These are phyloP conservation scores for Xiphophorus maculatus DNA, from an alignment of 2,113 vertebrate species.

Conservation along the genomic window DNA sequence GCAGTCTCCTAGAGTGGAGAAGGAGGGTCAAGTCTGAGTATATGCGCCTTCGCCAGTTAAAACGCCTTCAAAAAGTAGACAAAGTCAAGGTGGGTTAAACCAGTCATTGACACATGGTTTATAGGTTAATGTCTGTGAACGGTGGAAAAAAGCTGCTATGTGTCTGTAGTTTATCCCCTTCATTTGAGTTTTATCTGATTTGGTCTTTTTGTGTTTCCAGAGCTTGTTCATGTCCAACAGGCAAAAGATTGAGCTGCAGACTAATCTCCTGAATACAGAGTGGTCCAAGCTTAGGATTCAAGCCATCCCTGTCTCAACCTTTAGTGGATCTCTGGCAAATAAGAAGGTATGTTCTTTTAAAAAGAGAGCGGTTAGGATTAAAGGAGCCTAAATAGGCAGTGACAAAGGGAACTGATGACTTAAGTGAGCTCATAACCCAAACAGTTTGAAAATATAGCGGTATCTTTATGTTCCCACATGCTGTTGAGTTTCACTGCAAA, in stretches of 20 bases:
- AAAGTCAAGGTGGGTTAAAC: slow-evolving; percentile 85
- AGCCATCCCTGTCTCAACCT: slow-evolving; percentile 87
- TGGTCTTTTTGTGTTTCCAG: slow-evolving; percentile 68
- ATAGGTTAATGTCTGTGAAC: neutral
- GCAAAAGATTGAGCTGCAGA: slow-evolving; percentile 90
- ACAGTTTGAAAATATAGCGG: no score
- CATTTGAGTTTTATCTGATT: slow-evolving; percentile 4
- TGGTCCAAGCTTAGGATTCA: slow-evolving; percentile 94
- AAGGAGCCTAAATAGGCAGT: neutral
- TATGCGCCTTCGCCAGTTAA: slow-evolving; percentile 94
- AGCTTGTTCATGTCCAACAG: slow-evolving; percentile 91
- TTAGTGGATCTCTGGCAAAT: slow-evolving; percentile 81
- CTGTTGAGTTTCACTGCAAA: neutral
- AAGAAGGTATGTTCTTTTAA: slow-evolving; percentile 85
- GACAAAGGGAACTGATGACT: neutral
- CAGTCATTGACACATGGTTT: neutral
- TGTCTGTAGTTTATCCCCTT: neutral
- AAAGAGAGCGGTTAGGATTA: neutral
- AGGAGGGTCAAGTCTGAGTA: slow-evolving; percentile 97
- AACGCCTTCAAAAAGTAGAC: slow-evolving; percentile 91
- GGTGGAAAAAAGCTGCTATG: neutral
- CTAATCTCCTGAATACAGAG: slow-evolving; percentile 88
- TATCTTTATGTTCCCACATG: no score
- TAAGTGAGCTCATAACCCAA: neutral
- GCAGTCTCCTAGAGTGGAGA: slow-evolving; percentile 89